These are phyloP conservation scores for Amiota communis DNA, from an alignment of 2,888 invertebrate genomes.

Conservation along the genomic window DNA sequence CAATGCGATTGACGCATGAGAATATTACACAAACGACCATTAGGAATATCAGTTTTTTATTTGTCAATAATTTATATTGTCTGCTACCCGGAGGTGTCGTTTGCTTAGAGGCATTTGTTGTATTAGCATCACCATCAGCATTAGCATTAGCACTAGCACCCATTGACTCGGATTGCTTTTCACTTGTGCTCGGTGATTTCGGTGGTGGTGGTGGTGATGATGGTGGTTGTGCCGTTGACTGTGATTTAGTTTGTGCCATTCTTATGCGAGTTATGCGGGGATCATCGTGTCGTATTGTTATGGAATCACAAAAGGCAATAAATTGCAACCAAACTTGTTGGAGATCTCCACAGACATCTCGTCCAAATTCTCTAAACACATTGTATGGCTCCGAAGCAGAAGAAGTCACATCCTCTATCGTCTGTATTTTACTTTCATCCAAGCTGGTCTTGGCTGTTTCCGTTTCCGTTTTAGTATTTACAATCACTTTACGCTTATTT, in stretches of 20 bases:
- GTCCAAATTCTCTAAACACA: not conserved
- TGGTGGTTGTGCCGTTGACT: not conserved
- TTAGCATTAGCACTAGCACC: conserved; percentile 22
- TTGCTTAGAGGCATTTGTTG: not conserved
- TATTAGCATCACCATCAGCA: conserved; percentile 21
- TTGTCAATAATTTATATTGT: conserved; percentile 46
- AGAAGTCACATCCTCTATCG: not conserved
- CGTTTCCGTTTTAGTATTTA: conserved; percentile 27
- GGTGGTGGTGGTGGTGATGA: conserved; percentile 29
- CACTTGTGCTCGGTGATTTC: not conserved
- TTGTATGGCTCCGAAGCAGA: conserved; percentile 2
- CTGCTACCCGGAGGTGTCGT: not conserved
- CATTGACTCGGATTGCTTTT: not conserved
- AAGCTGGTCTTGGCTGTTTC: conserved; percentile 23
- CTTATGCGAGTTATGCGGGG: conserved; percentile 40
- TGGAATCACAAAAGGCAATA: conserved; percentile 52
- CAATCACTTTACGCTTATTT: conserved; percentile 36
- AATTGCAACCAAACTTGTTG: conserved; percentile 49
- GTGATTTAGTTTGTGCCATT: not conserved
- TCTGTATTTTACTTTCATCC: conserved; percentile 34
- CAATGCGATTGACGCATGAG: conserved; percentile 58
- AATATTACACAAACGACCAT: conserved; percentile 61
- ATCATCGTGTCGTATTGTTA: conserved; percentile 51
- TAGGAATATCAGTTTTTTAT: conserved; percentile 55
- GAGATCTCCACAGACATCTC: conserved; percentile 32